phyloP scores from a whole-genome alignment of 1,140 invertebrate species.

The Scaptomyza hsui region DNA sequence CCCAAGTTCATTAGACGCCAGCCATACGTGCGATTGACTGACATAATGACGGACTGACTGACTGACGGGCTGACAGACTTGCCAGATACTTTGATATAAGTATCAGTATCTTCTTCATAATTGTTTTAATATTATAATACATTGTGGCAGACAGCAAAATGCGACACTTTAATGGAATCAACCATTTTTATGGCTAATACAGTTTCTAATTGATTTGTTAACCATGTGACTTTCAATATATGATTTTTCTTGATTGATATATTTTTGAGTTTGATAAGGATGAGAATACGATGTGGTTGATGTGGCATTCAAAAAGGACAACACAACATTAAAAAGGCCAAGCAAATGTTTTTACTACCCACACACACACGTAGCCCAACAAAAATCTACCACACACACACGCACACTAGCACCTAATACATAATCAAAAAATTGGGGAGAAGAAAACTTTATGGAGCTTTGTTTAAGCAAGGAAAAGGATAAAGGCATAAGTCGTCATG shows the following conservation, averaged over 20 bases:
- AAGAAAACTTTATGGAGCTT: slow-evolving; percentile 26
- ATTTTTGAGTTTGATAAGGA: slow-evolving; percentile 4
- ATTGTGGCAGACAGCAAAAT: background rate
- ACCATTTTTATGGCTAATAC: slow-evolving; percentile 9
- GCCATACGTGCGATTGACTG: slow-evolving; percentile 1
- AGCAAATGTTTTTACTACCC: slow-evolving; percentile 15
- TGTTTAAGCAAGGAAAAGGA: slow-evolving; percentile 59
- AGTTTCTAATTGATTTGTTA: slow-evolving; percentile 70
- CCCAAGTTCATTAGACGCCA: slow-evolving; percentile 38
- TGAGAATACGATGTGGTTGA: slow-evolving; percentile 7
- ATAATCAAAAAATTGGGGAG: slow-evolving; percentile 30
- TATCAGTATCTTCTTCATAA: slow-evolving; percentile 7
- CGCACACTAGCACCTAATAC: background rate
- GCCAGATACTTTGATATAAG: background rate
- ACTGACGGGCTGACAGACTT: background rate
- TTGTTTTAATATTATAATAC: slow-evolving; percentile 19
- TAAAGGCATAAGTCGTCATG: slow-evolving; percentile 70
- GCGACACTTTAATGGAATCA: slow-evolving; percentile 6
- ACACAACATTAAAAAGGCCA: background rate
- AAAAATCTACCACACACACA: slow-evolving; percentile 1
- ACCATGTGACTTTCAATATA: slow-evolving; percentile 55
- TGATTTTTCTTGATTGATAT: slow-evolving; percentile 46
- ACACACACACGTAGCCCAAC: background rate
- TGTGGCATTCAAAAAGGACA: background rate
- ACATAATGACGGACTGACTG: slow-evolving; percentile 13